Conservation (phyloP, 1,140 invertebrate genomes). For the Delia radicum region DNA sequence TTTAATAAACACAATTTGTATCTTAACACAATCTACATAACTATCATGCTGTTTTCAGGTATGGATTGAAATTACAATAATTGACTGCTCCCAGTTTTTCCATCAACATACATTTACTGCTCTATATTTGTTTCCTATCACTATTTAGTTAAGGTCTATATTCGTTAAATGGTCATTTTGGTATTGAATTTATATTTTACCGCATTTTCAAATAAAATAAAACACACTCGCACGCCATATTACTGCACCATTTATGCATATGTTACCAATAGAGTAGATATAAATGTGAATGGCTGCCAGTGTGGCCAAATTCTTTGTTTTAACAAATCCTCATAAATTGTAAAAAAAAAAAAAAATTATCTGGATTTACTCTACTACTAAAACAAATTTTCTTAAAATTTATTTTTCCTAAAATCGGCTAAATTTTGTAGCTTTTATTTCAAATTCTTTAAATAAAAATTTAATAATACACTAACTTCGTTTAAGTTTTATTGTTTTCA, state of each 20-base stretch:
- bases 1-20: background rate
- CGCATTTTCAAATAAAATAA: background rate
- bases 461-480: no score
- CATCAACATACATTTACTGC: background rate
- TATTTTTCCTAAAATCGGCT: no score
- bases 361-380: no score
- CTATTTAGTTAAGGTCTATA: background rate
- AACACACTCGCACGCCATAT: background rate
- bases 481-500: no score
- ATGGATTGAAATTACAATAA: background rate
- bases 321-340: no score
- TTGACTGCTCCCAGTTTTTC: background rate
- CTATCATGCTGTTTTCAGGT: background rate
- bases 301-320: no score
- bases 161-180: background rate
- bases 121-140: background rate
- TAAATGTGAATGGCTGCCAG: no score
- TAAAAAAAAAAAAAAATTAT: no score
- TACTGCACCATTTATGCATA: background rate
- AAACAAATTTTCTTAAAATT: no score
- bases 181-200: conserved; percentile 5
- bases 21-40: background rate
- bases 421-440: no score
- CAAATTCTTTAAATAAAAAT: no score
- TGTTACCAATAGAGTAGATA: background rate